Evolutionary conservation across 2,888 invertebrate species (phyloP).

Genomic region (Melinopterus prodromus): DNA sequence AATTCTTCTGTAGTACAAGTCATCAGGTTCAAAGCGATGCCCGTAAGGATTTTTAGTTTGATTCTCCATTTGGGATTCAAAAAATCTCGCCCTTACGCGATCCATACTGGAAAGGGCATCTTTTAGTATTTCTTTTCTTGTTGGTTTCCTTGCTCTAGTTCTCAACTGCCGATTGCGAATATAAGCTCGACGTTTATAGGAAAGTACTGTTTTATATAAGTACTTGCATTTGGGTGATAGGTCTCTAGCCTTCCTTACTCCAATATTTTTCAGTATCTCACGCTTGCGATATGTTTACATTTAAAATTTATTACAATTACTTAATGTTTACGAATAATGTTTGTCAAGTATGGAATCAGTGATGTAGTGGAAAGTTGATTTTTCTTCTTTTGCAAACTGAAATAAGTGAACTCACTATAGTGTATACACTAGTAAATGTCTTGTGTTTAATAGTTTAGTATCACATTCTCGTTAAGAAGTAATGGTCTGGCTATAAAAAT

Average conservation of each 20-base stretch:
- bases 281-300: no score
- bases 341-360: no score
- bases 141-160: background rate
- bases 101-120: slow-evolving; percentile 21
- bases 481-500: no score
- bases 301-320: no score
- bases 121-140: background rate
- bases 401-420: no score
- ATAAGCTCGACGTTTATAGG: slow-evolving; percentile 10
- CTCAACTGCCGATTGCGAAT: background rate
- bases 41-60: slow-evolving; percentile 8
- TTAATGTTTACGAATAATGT: no score
- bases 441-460: no score
- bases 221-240: slow-evolving; percentile 12
- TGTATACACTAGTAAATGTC: no score
- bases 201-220: slow-evolving; percentile 11
- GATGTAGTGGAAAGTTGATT: no score
- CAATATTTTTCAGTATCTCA: no score
- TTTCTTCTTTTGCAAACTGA: no score
- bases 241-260: slow-evolving; percentile 7
- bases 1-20: slow-evolving; percentile 28
- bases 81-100: slow-evolving; percentile 7
- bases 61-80: slow-evolving; percentile 24
- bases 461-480: no score
- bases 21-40: slow-evolving; percentile 29